These are phyloP conservation scores for Chrysochloris asiatica DNA, from an alignment of 2,113 vertebrate species.

Conservation along the genomic window DNA sequence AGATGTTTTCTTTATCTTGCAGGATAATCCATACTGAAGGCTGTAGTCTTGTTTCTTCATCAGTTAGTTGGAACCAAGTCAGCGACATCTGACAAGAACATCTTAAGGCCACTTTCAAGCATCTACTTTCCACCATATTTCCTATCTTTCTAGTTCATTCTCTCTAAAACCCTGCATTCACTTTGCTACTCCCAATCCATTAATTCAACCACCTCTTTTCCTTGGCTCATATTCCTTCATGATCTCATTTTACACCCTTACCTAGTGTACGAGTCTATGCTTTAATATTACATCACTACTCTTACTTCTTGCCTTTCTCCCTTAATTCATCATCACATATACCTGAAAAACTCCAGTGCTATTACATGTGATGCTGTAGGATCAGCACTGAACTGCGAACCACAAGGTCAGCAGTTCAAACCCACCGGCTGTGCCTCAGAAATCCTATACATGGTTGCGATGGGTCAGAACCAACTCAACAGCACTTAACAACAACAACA, in stretches of 20 bases:
- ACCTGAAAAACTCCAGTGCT: neutral
- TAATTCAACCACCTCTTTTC: neutral
- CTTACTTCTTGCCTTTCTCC: neutral
- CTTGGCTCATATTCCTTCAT: accelerated
- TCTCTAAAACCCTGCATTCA: neutral
- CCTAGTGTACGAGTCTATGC: no score
- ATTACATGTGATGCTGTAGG: no score
- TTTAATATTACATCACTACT: neutral
- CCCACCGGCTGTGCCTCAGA: no score
- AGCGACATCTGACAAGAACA: neutral
- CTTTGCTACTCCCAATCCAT: neutral
- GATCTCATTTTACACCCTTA: neutral
- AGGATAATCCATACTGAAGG: neutral
- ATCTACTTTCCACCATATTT: no score
- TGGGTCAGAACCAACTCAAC: no score
- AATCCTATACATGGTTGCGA: no score
- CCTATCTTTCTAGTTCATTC: neutral
- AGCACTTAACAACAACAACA: no score
- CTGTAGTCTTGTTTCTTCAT: neutral
- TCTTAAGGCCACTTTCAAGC: neutral
- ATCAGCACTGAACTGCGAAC: no score
- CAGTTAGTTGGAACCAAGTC: neutral
- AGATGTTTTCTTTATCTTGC: neutral
- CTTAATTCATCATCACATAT: neutral
- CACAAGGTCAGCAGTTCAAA: no score